Base-by-base conservation (phyloP, 2,888 invertebrate species). In the Hyposoter didymator region DNA sequence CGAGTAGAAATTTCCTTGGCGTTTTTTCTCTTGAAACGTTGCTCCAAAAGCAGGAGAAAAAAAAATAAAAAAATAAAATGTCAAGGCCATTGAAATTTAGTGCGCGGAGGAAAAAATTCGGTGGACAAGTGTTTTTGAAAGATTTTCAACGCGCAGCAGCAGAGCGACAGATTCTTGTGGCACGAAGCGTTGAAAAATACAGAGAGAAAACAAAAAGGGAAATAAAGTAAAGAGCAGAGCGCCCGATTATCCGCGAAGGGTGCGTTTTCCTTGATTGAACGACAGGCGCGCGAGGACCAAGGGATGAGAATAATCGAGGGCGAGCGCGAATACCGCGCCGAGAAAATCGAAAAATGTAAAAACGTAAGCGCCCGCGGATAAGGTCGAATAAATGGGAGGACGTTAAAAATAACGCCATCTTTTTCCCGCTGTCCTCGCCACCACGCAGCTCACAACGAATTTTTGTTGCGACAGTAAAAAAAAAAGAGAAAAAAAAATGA, bases 291-390 rank as follows among this genome's bases (percentile, higher is more conserved):
- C 49, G 79, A 28, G 49, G 22, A n/a, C 28, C 10, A n/a, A 19
- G 49, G 17, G 43, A 39, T 10, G 59, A 78, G 45, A 39, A 45
- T 32, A 8, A 28, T 22, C 0, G 28, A 62, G 14, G 19, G 12
- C 1, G 19, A 14, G 12, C 1, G 19, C 28, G 7, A 19, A 14
- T 19, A 32, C 79, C 72, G 62, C 2, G 62, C 45, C 49, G 55
- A 32, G 19, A 72, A 79, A 85, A 84, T 85, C 79, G 80, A 78
- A 81, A 84, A 85, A 85, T 85, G 74, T 80, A 81, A 83, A 66
- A 81, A 85, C 69, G 80, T 83, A 81, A 85, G 84, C 81, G 73
- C 76, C 84, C 81, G 80, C 83, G 85, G 83, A 85, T 85, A 85
- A 83, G 80, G 78, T 72, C 35, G 64, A 43, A 22, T 59, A 19